A percentile compares a stretch with the other conserved stretches of the same genome.
These are phyloP conservation scores for Nyctalus aviator DNA, from an alignment of 2,797 vertebrate genomes.

Conservation along the genomic window DNA sequence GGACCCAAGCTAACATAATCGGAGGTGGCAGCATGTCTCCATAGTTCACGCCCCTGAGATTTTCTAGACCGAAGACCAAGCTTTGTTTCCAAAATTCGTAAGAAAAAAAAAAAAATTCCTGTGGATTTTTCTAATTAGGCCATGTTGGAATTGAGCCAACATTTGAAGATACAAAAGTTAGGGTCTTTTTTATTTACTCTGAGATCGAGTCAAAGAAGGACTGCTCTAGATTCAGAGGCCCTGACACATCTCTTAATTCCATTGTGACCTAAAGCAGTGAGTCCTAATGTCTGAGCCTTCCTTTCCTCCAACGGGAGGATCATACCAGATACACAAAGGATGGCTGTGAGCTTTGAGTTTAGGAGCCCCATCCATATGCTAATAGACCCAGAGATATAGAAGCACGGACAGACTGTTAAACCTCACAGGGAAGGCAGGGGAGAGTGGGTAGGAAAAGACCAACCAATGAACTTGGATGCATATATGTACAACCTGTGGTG, in stretches of 20 bases:
- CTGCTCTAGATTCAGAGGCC: background rate
- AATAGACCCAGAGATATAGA: too few species aligned
- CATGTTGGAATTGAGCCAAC: background rate
- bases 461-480: too few species aligned
- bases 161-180: background rate
- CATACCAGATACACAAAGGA: background rate
- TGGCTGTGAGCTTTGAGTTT: background rate
- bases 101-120: background rate
- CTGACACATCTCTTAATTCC: background rate
- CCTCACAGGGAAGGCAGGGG: too few species aligned
- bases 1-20: background rate
- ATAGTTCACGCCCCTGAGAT: background rate
- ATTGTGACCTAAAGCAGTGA: background rate
- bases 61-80: slow-evolving; percentile 21
- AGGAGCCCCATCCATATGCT: rapidly evolving
- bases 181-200: background rate
- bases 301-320: background rate
- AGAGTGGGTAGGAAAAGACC: too few species aligned
- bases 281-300: background rate
- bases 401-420: too few species aligned
- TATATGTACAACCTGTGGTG: too few species aligned
- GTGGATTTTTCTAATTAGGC: slow-evolving; percentile 20
- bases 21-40: background rate
- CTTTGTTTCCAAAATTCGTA: background rate
- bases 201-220: background rate